Evolutionary conservation across 2,113 vertebrate species (phyloP).

Genomic region (Indicator maculatus): DNA sequence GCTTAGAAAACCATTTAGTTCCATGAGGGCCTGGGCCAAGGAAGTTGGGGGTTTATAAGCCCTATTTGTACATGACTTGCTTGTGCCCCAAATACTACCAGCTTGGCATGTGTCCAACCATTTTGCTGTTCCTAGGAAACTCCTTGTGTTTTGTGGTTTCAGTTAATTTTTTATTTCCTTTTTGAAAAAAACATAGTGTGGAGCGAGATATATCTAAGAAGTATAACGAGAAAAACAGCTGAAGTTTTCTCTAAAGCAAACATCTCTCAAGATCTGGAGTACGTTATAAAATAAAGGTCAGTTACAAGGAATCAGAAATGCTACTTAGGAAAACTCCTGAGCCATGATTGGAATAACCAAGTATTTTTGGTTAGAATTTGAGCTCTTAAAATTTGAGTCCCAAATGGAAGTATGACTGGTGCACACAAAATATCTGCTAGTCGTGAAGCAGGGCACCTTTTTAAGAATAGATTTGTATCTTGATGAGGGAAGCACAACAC

Average conservation of each 20-base stretch:
- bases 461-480: not conserved
- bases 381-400: not conserved
- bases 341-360: not conserved
- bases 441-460: not conserved
- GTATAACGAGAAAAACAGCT: not conserved
- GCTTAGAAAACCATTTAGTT: not conserved
- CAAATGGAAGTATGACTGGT: not conserved
- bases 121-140: not conserved
- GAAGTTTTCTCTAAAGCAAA: not conserved
- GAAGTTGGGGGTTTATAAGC: not conserved
- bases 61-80: not conserved
- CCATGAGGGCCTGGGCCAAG: fast-evolving
- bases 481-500: not conserved
- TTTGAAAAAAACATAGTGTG: not conserved
- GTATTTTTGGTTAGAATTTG: not conserved
- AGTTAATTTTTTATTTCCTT: not conserved
- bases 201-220: not conserved
- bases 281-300: not conserved
- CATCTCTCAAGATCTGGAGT: not conserved
- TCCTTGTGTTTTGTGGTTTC: not conserved
- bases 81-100: not conserved
- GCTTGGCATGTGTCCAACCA: not conserved
- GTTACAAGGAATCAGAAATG: not conserved
- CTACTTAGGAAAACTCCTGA: not conserved
- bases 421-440: not conserved